A percentile compares a stretch with the other conserved stretches of the same genome.
Evolutionary conservation across 2,888 invertebrate genomes (phyloP).

Genomic region (Tanypteryx hageni): DNA sequence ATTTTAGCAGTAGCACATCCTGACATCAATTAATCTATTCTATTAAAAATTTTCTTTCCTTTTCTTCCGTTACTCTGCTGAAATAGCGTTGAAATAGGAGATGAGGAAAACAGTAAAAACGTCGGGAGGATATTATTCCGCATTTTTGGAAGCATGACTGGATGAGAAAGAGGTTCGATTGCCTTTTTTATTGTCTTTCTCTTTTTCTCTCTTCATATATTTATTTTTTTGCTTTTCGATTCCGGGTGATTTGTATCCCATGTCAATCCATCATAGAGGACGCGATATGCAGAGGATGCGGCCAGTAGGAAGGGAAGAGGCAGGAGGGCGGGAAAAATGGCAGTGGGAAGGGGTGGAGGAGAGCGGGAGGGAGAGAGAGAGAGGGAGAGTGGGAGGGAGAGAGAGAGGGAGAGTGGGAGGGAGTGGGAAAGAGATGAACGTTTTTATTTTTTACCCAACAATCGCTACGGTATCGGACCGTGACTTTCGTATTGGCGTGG

Average conservation of each 20-base stretch:
- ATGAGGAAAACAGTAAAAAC: too few species aligned
- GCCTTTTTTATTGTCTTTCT: slow-evolving; percentile 7
- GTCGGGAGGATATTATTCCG: not conserved
- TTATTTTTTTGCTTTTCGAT: slow-evolving; percentile 45
- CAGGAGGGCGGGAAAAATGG: too few species aligned
- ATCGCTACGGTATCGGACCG: not conserved
- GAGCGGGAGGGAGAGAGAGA: not conserved
- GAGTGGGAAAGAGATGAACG: not conserved
- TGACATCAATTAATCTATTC: too few species aligned
- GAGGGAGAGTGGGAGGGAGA: not conserved
- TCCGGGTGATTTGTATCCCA: slow-evolving; percentile 41
- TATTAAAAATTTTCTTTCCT: too few species aligned
- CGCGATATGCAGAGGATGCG: not conserved
- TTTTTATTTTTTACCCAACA: slow-evolving; percentile 2
- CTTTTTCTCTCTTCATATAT: not conserved
- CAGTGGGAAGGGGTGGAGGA: not conserved
- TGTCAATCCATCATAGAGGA: slow-evolving; percentile 51
- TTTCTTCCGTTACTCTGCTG: too few species aligned
- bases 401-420: not conserved
- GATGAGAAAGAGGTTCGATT: not conserved
- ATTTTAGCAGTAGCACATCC: too few species aligned
- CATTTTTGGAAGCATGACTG: not conserved
- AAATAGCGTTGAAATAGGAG: too few species aligned
- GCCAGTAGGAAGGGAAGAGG: not conserved
- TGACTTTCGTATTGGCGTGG: not conserved